Percentiles rank a stretch among this genome's conserved stretches.
phyloP scores from a whole-genome alignment of 1,140 invertebrate genomes.

The Eurosta solidaginis region DNA sequence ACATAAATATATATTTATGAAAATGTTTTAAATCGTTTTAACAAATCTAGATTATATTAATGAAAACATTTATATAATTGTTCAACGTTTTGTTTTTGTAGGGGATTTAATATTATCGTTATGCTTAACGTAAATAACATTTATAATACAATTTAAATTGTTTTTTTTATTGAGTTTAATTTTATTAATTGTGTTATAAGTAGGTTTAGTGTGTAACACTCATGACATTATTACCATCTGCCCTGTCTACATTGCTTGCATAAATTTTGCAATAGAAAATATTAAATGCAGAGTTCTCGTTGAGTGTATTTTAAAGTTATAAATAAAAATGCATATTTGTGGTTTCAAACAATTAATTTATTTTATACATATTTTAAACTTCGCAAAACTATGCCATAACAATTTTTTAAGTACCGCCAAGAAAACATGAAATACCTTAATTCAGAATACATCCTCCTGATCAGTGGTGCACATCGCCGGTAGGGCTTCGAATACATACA shows the following conservation, averaged over 20 bases:
- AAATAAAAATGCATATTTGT: no score
- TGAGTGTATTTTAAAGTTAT: background rate
- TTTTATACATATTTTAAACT: no score
- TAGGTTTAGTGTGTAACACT: background rate
- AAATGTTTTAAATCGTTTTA: background rate
- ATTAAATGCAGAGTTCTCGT: no score
- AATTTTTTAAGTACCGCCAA: no score
- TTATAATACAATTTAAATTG: no score
- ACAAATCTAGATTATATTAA: background rate
- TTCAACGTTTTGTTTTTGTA: background rate
- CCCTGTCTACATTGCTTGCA: slow-evolving; percentile 6
- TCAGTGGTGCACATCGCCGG: no score
- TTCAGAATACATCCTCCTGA: no score
- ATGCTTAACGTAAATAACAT: slow-evolving; percentile 7
- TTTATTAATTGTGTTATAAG: background rate
- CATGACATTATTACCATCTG: slow-evolving; percentile 23
- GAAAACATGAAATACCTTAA: no score
- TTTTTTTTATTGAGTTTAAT: background rate
- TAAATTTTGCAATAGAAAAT: background rate
- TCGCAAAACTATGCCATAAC: no score
- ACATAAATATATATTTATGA: background rate
- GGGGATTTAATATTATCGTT: background rate
- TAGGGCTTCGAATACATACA: no score
- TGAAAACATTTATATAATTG: background rate
- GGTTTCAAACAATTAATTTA: no score